A percentile compares a stretch with the other conserved stretches of the same genome.
Evolutionary conservation across 1,140 invertebrate species (phyloP).

Genomic region (Drosophila sp.): DNA sequence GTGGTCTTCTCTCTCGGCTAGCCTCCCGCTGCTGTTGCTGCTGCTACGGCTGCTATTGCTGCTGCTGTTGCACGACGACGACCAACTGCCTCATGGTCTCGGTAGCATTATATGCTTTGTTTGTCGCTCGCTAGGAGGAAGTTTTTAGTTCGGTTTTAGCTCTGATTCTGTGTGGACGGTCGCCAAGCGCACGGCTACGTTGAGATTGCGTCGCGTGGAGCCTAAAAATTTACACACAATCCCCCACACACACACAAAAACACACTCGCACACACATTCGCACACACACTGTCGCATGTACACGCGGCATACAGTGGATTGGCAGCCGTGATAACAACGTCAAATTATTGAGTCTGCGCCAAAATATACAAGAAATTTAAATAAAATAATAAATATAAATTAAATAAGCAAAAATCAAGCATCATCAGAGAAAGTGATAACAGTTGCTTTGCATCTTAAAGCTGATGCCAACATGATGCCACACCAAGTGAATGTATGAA

Average conservation of each 20-base stretch:
- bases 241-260: constrained; percentile 27
- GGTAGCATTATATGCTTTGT: constrained; percentile 27
- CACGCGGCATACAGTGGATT: constrained; percentile 29
- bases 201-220: constrained; percentile 58
- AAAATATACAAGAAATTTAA: constrained; percentile 34
- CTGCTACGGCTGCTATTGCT: background rate
- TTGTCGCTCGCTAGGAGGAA: constrained; percentile 39
- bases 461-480: constrained; percentile 4
- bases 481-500: background rate
- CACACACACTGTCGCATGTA: constrained; percentile 5
- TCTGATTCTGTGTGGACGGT: constrained; percentile 77
- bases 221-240: constrained; percentile 43
- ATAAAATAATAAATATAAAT: constrained; percentile 8
- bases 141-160: constrained; percentile 79
- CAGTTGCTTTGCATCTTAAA: constrained; percentile 52
- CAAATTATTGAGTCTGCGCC: constrained; percentile 79
- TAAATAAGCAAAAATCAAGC: background rate
- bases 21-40: constrained; percentile 15
- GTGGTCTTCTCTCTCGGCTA: constrained; percentile 4
- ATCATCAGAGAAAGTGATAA: background rate
- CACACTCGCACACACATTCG: constrained; percentile 20
- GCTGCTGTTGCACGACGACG: constrained; percentile 24
- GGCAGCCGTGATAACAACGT: constrained; percentile 68
- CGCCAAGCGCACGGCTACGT: constrained; percentile 33
- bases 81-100: constrained; percentile 32